Evolutionary conservation across 1,140 invertebrate species (phyloP).

Genomic region (Ceratina australensis): DNA sequence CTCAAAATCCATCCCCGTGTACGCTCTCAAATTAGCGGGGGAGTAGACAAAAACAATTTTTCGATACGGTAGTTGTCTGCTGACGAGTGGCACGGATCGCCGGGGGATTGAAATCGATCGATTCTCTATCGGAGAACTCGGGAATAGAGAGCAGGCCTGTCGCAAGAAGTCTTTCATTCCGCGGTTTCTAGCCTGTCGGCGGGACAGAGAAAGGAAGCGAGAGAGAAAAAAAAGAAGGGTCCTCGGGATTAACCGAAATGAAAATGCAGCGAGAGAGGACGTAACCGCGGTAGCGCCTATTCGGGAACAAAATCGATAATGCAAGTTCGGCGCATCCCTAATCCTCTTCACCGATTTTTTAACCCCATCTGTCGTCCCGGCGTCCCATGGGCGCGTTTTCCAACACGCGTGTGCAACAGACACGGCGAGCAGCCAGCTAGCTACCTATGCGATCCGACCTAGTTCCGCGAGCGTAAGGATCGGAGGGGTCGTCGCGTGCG

Average conservation of each 20-base stretch:
- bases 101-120: conserved; percentile 4
- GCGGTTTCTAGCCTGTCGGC: conserved; percentile 30
- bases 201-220: background rate
- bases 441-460: conserved; percentile 57
- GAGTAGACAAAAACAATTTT: too few species aligned
- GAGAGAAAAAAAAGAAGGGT: conserved; percentile 59
- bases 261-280: conserved; percentile 74
- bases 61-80: background rate
- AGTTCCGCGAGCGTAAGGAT: conserved; percentile 63
- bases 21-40: background rate
- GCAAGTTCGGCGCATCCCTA: conserved; percentile 77
- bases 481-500: conserved; percentile 45
- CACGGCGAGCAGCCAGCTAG: background rate
- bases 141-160: background rate
- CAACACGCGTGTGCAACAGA: conserved; percentile 26
- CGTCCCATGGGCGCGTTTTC: conserved; percentile 49
- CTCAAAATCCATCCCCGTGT: too few species aligned
- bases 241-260: conserved; percentile 72
- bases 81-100: background rate
- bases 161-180: conserved; percentile 35
- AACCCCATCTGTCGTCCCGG: conserved; percentile 78
- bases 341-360: conserved; percentile 79
- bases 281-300: conserved; percentile 53
- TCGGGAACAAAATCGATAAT: conserved; percentile 71
- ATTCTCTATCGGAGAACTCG: background rate